Conservation (phyloP, 2,888 invertebrate species). For the Melikaiella ostensackeni region DNA sequence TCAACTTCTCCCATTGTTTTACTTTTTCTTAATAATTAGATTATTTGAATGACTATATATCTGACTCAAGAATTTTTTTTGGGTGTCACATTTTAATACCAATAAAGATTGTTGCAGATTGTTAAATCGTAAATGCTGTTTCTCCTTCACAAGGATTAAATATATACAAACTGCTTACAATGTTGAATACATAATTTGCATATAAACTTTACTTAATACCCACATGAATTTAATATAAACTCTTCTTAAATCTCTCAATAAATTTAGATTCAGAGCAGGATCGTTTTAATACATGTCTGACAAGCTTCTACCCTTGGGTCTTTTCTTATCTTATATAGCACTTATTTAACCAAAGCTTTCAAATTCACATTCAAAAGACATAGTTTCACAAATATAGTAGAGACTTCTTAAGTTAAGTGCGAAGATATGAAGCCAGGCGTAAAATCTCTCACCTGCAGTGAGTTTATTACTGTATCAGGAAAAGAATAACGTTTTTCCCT, state of each 20-base stretch:
- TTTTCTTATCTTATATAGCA: slow-evolving; percentile 18
- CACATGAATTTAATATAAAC: slow-evolving; percentile 9
- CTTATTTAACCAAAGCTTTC: slow-evolving; percentile 26
- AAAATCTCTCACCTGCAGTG: slow-evolving; percentile 41
- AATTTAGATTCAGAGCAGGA: slow-evolving; percentile 5
- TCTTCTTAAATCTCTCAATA: slow-evolving; percentile 29
- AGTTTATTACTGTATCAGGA: slow-evolving; percentile 32
- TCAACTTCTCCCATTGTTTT: not conserved
- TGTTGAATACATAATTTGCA: slow-evolving; percentile 7
- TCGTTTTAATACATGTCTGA: slow-evolving; percentile 11
- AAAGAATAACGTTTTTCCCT: not conserved
- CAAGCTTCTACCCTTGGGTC: slow-evolving; percentile 8
- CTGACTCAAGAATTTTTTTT: too few species aligned
- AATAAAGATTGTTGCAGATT: not conserved
- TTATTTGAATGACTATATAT: too few species aligned
- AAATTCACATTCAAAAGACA: slow-evolving; percentile 27
- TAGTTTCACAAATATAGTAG: slow-evolving; percentile 26
- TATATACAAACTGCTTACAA: not conserved
- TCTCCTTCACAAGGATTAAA: not conserved
- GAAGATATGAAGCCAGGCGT: slow-evolving; percentile 10
- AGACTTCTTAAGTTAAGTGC: not conserved
- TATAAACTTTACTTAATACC: slow-evolving; percentile 1
- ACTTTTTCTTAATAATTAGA: too few species aligned
- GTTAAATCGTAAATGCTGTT: not conserved
- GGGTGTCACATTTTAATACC: not conserved